Conservation (phyloP, 2,797 vertebrate genomes). For the Ctenopoma kingsleyae region DNA sequence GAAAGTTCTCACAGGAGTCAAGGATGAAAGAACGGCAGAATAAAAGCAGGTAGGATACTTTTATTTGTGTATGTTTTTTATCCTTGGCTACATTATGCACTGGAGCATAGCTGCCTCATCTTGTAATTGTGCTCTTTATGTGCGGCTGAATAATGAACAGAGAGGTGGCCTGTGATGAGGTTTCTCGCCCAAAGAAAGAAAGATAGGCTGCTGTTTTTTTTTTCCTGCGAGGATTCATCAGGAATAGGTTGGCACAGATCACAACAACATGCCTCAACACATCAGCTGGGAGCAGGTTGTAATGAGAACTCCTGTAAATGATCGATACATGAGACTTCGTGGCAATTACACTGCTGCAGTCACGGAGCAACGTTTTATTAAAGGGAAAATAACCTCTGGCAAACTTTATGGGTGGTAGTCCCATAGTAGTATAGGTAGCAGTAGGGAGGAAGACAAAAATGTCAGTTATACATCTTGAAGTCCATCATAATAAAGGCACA, state of each 20-base stretch:
- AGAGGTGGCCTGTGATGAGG: neutral
- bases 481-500: neutral
- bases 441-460: no score
- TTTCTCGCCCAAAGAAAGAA: constrained; percentile 8
- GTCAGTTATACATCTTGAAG: neutral
- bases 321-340: no score
- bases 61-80: neutral
- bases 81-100: neutral
- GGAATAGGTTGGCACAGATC: constrained; percentile 13
- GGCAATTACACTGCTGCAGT: no score
- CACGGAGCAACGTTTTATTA: no score
- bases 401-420: no score
- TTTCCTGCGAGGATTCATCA: constrained; percentile 50
- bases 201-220: constrained; percentile 45
- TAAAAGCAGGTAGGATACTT: neutral
- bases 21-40: neutral
- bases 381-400: no score
- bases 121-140: no score
- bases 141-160: no score
- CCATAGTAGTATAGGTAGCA: no score
- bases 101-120: neutral
- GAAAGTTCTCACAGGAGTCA: neutral
- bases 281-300: neutral
- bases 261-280: neutral
- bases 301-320: no score